These are phyloP conservation scores for Pogonus chalceus DNA, from an alignment of 1,140 invertebrate species.

Conservation along the genomic window DNA sequence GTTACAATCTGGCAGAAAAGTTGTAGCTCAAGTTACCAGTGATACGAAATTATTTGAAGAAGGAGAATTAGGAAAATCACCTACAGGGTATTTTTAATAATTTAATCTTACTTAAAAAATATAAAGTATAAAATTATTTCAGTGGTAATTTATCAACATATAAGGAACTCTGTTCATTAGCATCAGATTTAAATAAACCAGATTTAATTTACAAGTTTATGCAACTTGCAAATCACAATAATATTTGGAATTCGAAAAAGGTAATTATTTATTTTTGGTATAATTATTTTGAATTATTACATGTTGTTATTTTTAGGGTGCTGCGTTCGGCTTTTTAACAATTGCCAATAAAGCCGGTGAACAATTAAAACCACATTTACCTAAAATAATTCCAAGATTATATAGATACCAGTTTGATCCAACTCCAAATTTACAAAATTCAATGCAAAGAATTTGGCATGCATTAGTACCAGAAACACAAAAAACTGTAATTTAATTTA, in stretches of 20 bases:
- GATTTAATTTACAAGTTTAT: constrained; percentile 93
- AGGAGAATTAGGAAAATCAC: constrained; percentile 71
- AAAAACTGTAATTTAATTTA: constrained; percentile 55
- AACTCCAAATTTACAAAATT: constrained; percentile 78
- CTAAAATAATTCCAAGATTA: constrained; percentile 78
- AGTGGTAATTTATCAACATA: constrained; percentile 83
- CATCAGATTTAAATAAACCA: constrained; percentile 87
- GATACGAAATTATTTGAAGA: constrained; percentile 86
- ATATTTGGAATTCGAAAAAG: constrained; percentile 84
- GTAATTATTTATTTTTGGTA: constrained; percentile 22
- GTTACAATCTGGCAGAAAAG: constrained; percentile 66
- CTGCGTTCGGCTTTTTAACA: constrained; percentile 82
- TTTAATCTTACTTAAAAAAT: constrained; percentile 10
- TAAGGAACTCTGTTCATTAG: constrained; percentile 85
- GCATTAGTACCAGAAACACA: constrained; percentile 76
- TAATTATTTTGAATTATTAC: not conserved
- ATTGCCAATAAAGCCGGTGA: constrained; percentile 71
- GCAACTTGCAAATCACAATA: constrained; percentile 88
- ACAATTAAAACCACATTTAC: constrained; percentile 69
- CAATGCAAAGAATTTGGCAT: constrained; percentile 87
- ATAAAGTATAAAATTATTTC: constrained; percentile 17
- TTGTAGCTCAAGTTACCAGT: constrained; percentile 58
- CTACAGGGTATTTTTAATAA: constrained; percentile 56
- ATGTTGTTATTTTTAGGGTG: constrained; percentile 46
- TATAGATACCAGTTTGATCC: constrained; percentile 89